Evolutionary conservation across 2,888 invertebrate species (phyloP).

Genomic region (Agrotis exclamationis): DNA sequence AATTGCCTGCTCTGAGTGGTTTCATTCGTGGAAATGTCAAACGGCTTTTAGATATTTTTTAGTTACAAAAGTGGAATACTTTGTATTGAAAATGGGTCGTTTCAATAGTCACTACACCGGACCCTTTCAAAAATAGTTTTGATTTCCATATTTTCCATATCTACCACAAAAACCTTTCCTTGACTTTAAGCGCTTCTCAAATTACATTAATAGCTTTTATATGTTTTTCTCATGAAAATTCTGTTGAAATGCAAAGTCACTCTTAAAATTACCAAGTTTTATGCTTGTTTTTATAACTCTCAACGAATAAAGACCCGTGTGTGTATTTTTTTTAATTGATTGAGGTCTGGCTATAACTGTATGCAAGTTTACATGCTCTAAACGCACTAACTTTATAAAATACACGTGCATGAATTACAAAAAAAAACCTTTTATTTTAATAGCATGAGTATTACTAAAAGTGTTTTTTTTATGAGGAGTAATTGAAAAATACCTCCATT

Average conservation of each 20-base stretch:
- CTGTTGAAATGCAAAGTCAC: not conserved
- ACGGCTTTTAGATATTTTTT: constrained; percentile 76
- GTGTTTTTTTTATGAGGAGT: too few relatives aligned
- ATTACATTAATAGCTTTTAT: not conserved
- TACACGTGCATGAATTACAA: too few relatives aligned
- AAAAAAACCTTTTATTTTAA: too few relatives aligned
- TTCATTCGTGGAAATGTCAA: constrained; percentile 79
- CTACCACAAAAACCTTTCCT: constrained; percentile 5
- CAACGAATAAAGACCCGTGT: too few relatives aligned
- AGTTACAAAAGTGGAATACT: constrained; percentile 62
- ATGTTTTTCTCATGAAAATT: not conserved
- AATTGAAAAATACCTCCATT: not conserved
- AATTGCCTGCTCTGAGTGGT: constrained; percentile 75
- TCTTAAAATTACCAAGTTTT: not conserved
- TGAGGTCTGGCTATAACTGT: too few relatives aligned
- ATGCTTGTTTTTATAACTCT: too few relatives aligned
- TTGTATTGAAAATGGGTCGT: constrained; percentile 59
- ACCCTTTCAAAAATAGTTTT: constrained; percentile 18
- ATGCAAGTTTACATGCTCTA: too few relatives aligned
- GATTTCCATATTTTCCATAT: constrained; percentile 40
- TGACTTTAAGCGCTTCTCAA: not conserved
- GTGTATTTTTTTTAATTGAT: too few relatives aligned
- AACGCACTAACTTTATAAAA: too few relatives aligned
- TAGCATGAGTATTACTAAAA: too few relatives aligned
- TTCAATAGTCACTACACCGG: constrained; percentile 40